Evolutionary conservation across 2,888 invertebrate genomes (phyloP), one percentile per base, ranked within the genome.

Genomic region (Mythimna vitellina): DNA sequence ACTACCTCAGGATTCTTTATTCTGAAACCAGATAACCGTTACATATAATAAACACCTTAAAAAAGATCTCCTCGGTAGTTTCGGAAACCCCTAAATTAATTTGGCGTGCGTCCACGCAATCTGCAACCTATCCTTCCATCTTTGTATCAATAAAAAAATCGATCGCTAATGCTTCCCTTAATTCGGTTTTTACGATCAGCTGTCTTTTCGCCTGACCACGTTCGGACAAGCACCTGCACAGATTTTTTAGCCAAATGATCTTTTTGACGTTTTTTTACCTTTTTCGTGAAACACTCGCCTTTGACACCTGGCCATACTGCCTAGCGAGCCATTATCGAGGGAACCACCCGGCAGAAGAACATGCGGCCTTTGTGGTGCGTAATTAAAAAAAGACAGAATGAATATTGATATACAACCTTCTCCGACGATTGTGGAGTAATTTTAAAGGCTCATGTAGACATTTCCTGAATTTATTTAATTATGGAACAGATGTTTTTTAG

Each of bases 231-330:
- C 95, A 95, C 95, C 95, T 96, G 95, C 95, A 93, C 89, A 90
- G 96, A 95, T 95, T 95, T 95, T 94, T 95, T 94, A 93, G 91
- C 87, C 89, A 88, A 90, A 90, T 88, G 90, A 92, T 93, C 91
- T 91, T 90, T 81, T 90, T 78, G 82, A 74, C 75, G 79, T 87
- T 87, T 91, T 93, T 93, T 92, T 90, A 89, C 87, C 88, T 92
- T 92, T 93, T 91, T 90, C 87, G 89, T 89, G 83, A 92, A 92
- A 91, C 88, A 87, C 83, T 88, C 86, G 88, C 72, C 86, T 86
- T 86, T 91, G 93, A 91, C 95, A 96, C 95, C 95, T 95, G 95
- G 94, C 91, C 86, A 89, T 92, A 89, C 89, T 82, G 91, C 89
- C 92, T 92, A 93, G 91, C 87, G 78, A 87, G 88, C 90, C 89